Base-by-base conservation (phyloP, 1,140 invertebrate species). In the Oryzaephilus surinamensis region DNA sequence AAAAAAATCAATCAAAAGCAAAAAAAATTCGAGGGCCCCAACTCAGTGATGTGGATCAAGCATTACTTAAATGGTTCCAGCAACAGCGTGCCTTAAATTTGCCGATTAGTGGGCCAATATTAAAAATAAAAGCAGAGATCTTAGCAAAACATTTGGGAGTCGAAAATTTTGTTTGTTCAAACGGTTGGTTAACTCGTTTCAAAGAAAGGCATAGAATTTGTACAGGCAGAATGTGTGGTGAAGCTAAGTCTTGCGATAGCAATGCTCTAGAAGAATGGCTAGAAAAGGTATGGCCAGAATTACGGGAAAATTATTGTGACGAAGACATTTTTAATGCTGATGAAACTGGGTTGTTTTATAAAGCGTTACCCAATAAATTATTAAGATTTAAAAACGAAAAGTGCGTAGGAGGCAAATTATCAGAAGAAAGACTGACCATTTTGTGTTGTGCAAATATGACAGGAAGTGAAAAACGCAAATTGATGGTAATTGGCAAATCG, bases 291-390 rank as follows among this genome's bases (percentile, higher is more conserved):
- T 36, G 36, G 12, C 32, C 40, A 2, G n/a, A 20, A 12, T 31
- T 35, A 15, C 16, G 36, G 23, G 39, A 26, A 14, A 37, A 45
- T 30, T 51, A 46, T 49, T 32, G 3, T 16, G 34, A 46, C 28
- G 27, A 57, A 26, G 45, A 62, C 43, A 55, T 67, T 36, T 65
- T 57, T 46, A 68, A 64, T 48, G 55, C 53, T n/a, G 64, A 67
- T 46, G 59, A 65, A 43, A 62, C 52, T 3, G 58, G 54, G 2
- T 24, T 64, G 5, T 66, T 66, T 46, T 67, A 44, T 38, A 52
- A 51, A 45, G 44, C 54, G 14, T 38, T 56, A 8, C 58, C 60
- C 5, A 43, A 61, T 21, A 55, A 57, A 37, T 51, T 17, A 43
- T 59, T 40, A 48, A 46, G 26, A 19, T 42, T 42, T 23, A 42